Evolutionary conservation across 2,888 invertebrate species (phyloP), one percentile per base, ranked within the genome.

Genomic region (Allacma fusca): DNA sequence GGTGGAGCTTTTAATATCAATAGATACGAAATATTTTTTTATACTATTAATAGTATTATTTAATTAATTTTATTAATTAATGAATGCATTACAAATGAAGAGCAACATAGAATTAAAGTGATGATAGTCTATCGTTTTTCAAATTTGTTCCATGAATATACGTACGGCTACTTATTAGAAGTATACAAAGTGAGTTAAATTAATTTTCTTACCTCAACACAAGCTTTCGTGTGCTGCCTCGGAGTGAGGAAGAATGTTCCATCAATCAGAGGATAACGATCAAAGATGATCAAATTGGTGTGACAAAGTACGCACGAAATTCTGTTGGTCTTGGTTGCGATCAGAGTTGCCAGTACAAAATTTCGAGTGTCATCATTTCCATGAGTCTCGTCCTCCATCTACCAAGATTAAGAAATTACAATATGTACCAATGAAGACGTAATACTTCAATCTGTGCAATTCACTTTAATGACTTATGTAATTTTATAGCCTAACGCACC

Each of bases 301-400:
- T 94, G 92, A 89, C 98, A 97, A 84, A 94, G 90, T 81, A 95
- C 94, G 88, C 94, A 98, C 77, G 91, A 91, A 64, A 94, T 95
- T 85, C 92, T 90, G 81, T 93, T 92, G 88, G 94, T 93, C 85
- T 96, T 95, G 86, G 95, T 92, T 40, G 94, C 94, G 81, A 97
- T 97, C 86, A 98, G 89, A 64, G 96, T 96, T 80, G 97, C 96
- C 86, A 98, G 89, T 85, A 98, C 95, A 89, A 98, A 98, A 86
- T 95, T 93, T 84, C 98, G 91, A 70, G 96, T 97, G 87, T 98
- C 98, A 87, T 98, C 98, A 88, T 98, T 98, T 85, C 98, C 98
- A 87, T 97, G 97, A 81, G 96, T 97, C 87, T 98, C 98, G 87
- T 98, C 98, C 88, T 98, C 98, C 90, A 98, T 96, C 94, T 96